Evolutionary conservation across 2,888 invertebrate genomes (phyloP), one percentile per base, ranked within the genome.

Genomic region (Acanthosoma haemorrhoidale): DNA sequence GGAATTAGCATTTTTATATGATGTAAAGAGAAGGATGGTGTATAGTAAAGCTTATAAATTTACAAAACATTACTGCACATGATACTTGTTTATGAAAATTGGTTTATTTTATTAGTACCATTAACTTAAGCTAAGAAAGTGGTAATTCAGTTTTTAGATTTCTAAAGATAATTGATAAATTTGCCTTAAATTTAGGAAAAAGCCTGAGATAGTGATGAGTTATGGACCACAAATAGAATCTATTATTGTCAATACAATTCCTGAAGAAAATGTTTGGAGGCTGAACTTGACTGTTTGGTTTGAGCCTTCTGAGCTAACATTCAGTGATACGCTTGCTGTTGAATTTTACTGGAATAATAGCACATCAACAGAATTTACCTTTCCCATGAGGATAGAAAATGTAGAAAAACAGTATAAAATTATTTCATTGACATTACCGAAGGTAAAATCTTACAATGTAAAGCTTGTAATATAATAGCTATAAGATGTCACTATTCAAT

Each of bases 161-260:
- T n/a, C n/a, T n/a, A n/a, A n/a, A n/a, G n/a, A n/a, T n/a, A n/a
- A n/a, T n/a, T n/a, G n/a, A n/a, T n/a, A n/a, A n/a, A n/a, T n/a
- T n/a, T n/a, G n/a, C n/a, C n/a, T n/a, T n/a, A n/a, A n/a, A 81
- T 81, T 69, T 78, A 88, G 88, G 89, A 89, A 88, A 81, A 80
- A 85, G 6, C 86, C 88, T 0, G 83, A 81, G 70, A 79, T 92
- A 39, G 86, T 89, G 78, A 84, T 85, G 43, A 88, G 85, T 77
- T 83, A 88, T 74, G 81, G 83, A 0, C 84, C 86, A 1, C 80
- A 87, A 4, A 84, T 92, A 69, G 82, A 87, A 73, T 85, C 88
- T n/a, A 61, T 73, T 1, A 70, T 66, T 2, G 71, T 73, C 1
- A 59, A 38, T 13, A 72, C 72, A 3, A 61, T 25, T 39, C 60